Evolutionary conservation across 2,113 vertebrate species (phyloP).

Genomic region (Acanthochromis polyacanthus): DNA sequence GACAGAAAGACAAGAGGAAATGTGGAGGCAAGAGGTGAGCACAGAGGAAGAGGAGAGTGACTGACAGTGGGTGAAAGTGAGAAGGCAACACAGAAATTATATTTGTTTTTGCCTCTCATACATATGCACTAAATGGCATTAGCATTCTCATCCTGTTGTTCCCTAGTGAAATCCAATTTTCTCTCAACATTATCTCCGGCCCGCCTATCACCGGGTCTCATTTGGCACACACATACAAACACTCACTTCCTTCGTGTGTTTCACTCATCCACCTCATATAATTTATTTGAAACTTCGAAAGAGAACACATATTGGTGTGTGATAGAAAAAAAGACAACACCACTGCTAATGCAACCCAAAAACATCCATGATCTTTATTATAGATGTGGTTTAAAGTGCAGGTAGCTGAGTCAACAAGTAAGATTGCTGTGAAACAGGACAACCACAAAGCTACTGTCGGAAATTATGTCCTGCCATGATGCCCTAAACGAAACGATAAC

Average conservation of each 20-base stretch:
- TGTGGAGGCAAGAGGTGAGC: not conserved
- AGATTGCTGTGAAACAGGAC: not conserved
- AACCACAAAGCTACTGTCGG: not conserved
- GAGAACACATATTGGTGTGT: not conserved
- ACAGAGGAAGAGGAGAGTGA: conserved; percentile 1
- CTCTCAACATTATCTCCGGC: conserved; percentile 56
- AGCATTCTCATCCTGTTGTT: conserved; percentile 72
- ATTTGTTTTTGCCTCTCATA: conserved; percentile 45
- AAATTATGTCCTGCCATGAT: not conserved
- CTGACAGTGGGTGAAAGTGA: conserved; percentile 2
- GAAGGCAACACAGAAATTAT: conserved; percentile 10
- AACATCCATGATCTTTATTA: not conserved
- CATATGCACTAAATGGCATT: conserved; percentile 50
- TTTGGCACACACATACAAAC: conserved; percentile 22
- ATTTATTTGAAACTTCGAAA: conserved; percentile 8
- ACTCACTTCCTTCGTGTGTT: conserved; percentile 9
- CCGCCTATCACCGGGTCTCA: conserved; percentile 28
- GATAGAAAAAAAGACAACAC: not conserved
- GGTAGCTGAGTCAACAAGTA: not conserved
- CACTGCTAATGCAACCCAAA: too few relatives aligned
- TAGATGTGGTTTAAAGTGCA: not conserved
- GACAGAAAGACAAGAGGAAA: not conserved
- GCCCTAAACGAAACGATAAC: not conserved
- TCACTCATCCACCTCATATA: conserved; percentile 8
- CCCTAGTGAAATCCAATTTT: conserved; percentile 69